Conservation (phyloP, 2,888 invertebrate species). For the Augochlorella aurata region DNA sequence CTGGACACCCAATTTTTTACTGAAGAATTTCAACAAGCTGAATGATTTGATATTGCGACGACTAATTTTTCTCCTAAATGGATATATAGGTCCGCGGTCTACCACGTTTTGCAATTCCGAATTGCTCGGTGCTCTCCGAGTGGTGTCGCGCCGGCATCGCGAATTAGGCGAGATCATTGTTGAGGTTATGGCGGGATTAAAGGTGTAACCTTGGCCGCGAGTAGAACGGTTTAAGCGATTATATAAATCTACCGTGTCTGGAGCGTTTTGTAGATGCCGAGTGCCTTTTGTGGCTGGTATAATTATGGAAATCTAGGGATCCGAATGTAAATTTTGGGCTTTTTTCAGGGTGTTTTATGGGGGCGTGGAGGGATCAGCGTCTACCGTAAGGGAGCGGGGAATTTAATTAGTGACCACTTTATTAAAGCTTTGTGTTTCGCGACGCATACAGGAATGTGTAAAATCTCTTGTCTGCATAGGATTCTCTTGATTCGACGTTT, state of each 20-base stretch:
- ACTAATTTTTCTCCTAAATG: too few species aligned
- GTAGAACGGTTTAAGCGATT: background rate
- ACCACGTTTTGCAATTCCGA: constrained; percentile 27
- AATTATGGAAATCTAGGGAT: background rate
- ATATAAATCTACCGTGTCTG: background rate
- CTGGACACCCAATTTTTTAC: too few species aligned
- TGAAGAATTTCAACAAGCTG: too few species aligned
- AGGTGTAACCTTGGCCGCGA: background rate
- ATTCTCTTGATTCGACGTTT: background rate
- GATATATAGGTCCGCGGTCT: too few species aligned
- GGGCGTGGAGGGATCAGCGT: background rate
- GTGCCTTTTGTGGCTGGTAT: background rate
- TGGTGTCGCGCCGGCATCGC: background rate
- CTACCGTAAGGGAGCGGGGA: background rate
- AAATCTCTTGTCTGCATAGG: background rate
- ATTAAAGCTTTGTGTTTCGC: background rate
- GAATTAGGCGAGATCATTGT: constrained; percentile 10
- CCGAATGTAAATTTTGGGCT: background rate
- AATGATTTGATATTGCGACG: too few species aligned
- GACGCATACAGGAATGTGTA: background rate
- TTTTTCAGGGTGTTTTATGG: background rate
- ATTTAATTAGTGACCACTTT: background rate
- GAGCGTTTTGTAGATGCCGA: background rate
- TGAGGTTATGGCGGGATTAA: background rate
- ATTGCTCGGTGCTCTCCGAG: background rate